These are phyloP conservation scores for Halcyon badia DNA, from an alignment of 2,797 vertebrate species.

Conservation along the genomic window DNA sequence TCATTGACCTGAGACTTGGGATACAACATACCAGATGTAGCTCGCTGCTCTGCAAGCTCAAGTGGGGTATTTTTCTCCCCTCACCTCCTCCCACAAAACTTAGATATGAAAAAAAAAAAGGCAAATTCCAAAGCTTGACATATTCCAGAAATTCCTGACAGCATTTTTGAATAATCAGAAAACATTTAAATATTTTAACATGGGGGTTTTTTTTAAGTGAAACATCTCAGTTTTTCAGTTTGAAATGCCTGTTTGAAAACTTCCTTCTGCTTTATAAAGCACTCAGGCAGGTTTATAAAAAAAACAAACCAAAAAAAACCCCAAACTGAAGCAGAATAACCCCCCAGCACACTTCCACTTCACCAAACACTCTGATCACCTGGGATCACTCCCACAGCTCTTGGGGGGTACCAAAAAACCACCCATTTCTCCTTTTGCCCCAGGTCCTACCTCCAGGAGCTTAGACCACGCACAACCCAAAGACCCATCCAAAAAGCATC, in stretches of 20 bases:
- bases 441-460: accelerated
- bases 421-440: accelerated
- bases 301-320: too few species aligned
- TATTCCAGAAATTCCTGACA: background rate
- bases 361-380: background rate
- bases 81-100: background rate
- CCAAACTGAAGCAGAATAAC: background rate
- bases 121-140: background rate
- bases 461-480: background rate
- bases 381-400: background rate
- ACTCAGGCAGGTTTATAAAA: accelerated
- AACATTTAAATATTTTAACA: background rate
- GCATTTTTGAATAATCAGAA: background rate
- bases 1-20: accelerated
- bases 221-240: background rate
- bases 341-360: background rate
- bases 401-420: accelerated
- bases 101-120: accelerated
- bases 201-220: background rate
- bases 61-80: accelerated
- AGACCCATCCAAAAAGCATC: accelerated
- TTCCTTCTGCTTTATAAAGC: background rate
- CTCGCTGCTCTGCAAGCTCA: accelerated
- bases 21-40: accelerated
- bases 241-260: background rate